phyloP scores from a whole-genome alignment of 2,797 vertebrate genomes.

The Lutjanus argentimaculatus region DNA sequence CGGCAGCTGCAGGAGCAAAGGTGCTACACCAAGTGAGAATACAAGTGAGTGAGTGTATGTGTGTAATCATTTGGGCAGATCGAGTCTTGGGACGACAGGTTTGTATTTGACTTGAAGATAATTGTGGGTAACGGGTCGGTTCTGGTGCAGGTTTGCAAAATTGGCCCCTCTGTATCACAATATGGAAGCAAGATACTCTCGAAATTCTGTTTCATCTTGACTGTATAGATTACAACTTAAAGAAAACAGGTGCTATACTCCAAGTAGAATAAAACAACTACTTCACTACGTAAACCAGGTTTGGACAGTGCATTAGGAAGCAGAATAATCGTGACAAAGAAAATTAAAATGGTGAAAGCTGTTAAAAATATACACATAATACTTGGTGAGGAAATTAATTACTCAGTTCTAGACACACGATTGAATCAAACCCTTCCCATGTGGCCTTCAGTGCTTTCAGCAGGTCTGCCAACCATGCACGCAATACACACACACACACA shows the following conservation, averaged over 20 bases:
- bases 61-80: too few relatives aligned
- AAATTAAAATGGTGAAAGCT: conserved; percentile 18
- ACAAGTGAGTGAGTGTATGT: too few relatives aligned
- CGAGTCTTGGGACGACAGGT: too few relatives aligned
- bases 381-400: conserved; percentile 48
- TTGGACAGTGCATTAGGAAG: not conserved
- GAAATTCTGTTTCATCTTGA: not conserved
- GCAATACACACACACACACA: conserved; percentile 20
- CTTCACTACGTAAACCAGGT: not conserved
- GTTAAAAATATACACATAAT: conserved; percentile 32
- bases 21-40: too few relatives aligned
- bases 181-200: too few relatives aligned
- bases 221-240: not conserved
- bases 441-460: conserved; percentile 63
- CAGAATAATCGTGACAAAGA: not conserved
- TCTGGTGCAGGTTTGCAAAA: too few relatives aligned
- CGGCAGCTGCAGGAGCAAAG: too few relatives aligned
- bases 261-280: not conserved
- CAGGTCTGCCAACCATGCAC: conserved; percentile 48
- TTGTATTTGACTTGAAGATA: too few relatives aligned
- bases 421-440: conserved; percentile 68
- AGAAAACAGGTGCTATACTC: not conserved
- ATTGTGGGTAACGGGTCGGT: too few relatives aligned
- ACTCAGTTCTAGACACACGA: conserved; percentile 54
- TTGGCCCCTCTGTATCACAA: too few relatives aligned